Evolutionary conservation across 2,113 vertebrate species (phyloP).

Genomic region (Tragelaphus strepsiceros): DNA sequence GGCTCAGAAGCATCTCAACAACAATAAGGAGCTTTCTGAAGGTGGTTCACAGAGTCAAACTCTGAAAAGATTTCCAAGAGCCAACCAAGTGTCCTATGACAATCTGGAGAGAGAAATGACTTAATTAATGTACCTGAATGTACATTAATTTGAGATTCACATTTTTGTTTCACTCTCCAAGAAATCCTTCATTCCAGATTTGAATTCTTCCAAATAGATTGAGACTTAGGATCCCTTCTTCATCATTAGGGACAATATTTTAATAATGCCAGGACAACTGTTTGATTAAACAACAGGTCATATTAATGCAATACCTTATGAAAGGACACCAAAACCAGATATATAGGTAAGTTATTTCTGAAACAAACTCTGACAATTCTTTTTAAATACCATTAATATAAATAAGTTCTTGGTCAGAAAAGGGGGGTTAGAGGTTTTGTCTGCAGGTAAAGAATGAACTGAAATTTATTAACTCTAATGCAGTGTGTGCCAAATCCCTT

Average conservation of each 20-base stretch:
- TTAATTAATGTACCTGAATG: background rate
- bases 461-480: background rate
- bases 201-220: background rate
- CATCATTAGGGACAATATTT: background rate
- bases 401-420: background rate
- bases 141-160: background rate
- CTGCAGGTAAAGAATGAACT: background rate
- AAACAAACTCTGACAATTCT: background rate
- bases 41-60: background rate
- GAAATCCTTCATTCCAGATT: background rate
- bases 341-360: background rate
- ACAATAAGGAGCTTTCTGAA: background rate
- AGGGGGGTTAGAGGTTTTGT: background rate
- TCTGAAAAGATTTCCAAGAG: background rate
- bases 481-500: background rate
- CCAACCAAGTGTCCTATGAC: background rate
- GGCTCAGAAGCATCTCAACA: background rate
- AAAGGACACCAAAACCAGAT: background rate
- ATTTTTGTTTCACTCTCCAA: background rate
- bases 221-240: background rate
- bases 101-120: background rate
- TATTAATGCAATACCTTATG: background rate
- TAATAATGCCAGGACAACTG: background rate
- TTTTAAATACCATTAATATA: background rate
- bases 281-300: background rate